Evolutionary conservation across 2,113 vertebrate species (phyloP).

Genomic region (Ophiodon elongatus): DNA sequence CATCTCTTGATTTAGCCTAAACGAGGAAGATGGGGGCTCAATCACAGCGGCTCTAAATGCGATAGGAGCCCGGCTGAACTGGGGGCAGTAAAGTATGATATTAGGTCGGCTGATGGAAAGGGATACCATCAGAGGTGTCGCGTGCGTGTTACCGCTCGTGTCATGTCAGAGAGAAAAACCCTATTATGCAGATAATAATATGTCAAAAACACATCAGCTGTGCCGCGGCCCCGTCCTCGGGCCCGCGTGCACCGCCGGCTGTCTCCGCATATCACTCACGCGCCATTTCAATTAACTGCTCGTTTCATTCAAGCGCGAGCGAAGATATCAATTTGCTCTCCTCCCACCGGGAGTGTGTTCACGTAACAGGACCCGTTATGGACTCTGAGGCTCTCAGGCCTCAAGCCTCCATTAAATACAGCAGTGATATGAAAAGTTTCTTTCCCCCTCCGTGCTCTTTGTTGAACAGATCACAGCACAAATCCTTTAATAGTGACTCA

Average conservation of each 20-base stretch:
- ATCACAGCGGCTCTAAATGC: slow-evolving; percentile 78
- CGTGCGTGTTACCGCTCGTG: slow-evolving; percentile 13
- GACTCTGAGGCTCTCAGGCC: slow-evolving; percentile 5
- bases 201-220: slow-evolving; percentile 54
- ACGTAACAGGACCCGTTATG: slow-evolving; percentile 23
- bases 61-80: slow-evolving; percentile 70
- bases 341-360: slow-evolving; percentile 39
- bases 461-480: slow-evolving; percentile 24
- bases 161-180: slow-evolving; percentile 31
- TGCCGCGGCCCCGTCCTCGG: slow-evolving; percentile 1
- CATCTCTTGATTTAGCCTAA: slow-evolving; percentile 81
- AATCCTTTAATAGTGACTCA: slow-evolving; percentile 4
- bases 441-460: neutral
- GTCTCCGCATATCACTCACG: slow-evolving; percentile 32
- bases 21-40: slow-evolving; percentile 82
- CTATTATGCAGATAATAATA: slow-evolving; percentile 72
- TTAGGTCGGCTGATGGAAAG: slow-evolving; percentile 70
- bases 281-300: slow-evolving; percentile 51
- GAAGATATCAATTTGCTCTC: slow-evolving; percentile 46
- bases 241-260: slow-evolving; percentile 17
- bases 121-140: slow-evolving; percentile 62
- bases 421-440: neutral
- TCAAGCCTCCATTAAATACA: slow-evolving; percentile 41
- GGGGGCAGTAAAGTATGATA: slow-evolving; percentile 65
- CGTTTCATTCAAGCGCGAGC: slow-evolving; percentile 23